These are phyloP conservation scores for Manis pentadactyla DNA, from an alignment of 2,797 vertebrate species.

Conservation along the genomic window DNA sequence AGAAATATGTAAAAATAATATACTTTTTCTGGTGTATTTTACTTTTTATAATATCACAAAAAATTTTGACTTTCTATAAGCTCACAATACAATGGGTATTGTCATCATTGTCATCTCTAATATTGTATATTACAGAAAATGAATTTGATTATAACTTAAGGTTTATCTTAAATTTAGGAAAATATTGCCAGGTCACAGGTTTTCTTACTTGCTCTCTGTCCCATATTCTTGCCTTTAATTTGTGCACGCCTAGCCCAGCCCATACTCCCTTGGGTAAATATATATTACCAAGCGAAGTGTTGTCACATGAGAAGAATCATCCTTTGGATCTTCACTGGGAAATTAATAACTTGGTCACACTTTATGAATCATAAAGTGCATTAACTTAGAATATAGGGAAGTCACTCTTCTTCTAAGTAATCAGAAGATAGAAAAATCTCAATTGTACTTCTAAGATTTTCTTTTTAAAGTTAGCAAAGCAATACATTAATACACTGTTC, in stretches of 20 bases:
- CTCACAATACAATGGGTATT: background rate
- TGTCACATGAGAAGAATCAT: background rate
- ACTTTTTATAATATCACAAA: background rate
- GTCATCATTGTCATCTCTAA: background rate
- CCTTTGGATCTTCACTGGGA: background rate
- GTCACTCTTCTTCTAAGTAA: background rate
- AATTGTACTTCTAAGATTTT: slow-evolving; percentile 23
- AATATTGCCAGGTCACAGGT: background rate
- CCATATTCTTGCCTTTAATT: background rate
- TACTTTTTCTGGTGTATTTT: background rate
- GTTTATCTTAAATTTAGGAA: background rate
- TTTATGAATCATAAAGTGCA: background rate
- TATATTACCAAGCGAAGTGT: background rate
- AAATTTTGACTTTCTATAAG: background rate
- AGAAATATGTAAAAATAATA: background rate
- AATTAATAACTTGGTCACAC: background rate
- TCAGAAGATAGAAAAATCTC: background rate
- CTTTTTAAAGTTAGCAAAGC: slow-evolving; percentile 14
- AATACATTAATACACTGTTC: background rate
- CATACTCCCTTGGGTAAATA: background rate
- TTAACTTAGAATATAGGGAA: background rate
- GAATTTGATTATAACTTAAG: background rate
- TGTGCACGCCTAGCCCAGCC: too few species aligned
- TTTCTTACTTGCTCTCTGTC: background rate
- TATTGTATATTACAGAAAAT: background rate